A percentile compares a stretch with the other conserved stretches of the same genome.
Evolutionary conservation across 2,888 invertebrate genomes (phyloP).

Genomic region (Carabus problematicus): DNA sequence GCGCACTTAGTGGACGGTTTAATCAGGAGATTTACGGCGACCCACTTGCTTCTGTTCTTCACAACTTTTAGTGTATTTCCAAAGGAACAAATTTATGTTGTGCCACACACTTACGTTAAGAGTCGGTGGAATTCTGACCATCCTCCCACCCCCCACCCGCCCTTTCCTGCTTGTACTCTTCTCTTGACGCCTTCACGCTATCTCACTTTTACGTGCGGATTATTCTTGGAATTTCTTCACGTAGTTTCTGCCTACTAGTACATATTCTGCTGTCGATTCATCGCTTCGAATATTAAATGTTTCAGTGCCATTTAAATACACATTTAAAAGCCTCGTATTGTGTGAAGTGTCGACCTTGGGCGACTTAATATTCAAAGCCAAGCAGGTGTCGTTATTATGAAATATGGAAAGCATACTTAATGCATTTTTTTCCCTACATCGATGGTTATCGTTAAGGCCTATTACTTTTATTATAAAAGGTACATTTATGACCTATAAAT

Average conservation of each 20-base stretch:
- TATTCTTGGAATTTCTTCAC: too few relatives aligned
- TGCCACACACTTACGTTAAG: too few relatives aligned
- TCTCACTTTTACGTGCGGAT: too few relatives aligned
- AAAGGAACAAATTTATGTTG: too few relatives aligned
- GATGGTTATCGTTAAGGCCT: too few relatives aligned
- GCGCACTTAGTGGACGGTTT: conserved; percentile 11
- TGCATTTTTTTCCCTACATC: background rate
- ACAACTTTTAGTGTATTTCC: background rate
- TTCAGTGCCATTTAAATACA: background rate
- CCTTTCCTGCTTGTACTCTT: too few relatives aligned
- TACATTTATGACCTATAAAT: too few relatives aligned
- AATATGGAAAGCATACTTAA: conserved; percentile 10
- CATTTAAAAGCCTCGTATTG: conserved; percentile 7
- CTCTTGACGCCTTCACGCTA: too few relatives aligned
- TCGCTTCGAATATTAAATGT: background rate
- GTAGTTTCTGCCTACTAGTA: background rate
- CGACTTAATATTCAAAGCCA: conserved; percentile 22
- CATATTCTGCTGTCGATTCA: conserved; percentile 3
- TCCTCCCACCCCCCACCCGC: too few relatives aligned
- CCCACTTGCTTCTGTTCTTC: conserved; percentile 8
- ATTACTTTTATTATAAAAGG: too few relatives aligned
- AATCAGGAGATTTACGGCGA: conserved; percentile 21
- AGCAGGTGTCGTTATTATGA: conserved; percentile 20
- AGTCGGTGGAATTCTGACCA: too few relatives aligned
- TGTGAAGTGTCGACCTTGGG: conserved; percentile 9